These are phyloP conservation scores for Rhimphoctona megacephalus DNA, from an alignment of 2,888 invertebrate genomes.

Conservation along the genomic window DNA sequence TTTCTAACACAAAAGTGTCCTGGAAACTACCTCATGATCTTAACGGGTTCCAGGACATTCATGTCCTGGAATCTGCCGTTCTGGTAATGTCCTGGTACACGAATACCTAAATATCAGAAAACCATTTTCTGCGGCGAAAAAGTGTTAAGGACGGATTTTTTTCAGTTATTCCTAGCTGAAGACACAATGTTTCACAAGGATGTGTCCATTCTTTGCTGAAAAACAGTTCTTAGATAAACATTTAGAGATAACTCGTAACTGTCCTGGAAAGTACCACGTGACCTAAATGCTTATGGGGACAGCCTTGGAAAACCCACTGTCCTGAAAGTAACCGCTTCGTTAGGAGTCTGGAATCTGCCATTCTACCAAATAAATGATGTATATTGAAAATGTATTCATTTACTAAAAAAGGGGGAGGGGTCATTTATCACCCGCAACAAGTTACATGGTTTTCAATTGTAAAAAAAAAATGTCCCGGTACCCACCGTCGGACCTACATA, in stretches of 20 bases:
- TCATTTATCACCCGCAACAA: background rate
- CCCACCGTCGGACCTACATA: background rate
- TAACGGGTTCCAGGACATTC: background rate
- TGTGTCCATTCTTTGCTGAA: background rate
- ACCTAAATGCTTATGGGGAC: slow-evolving; percentile 5
- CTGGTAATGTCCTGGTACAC: background rate
- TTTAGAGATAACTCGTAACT: too few relatives aligned
- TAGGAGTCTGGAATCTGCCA: background rate
- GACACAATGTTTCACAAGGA: background rate
- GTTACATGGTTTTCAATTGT: background rate
- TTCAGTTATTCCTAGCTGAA: background rate
- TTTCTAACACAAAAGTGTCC: background rate
- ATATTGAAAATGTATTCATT: slow-evolving; percentile 1
- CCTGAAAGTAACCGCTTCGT: background rate
- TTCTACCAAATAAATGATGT: background rate
- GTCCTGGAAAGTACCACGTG: background rate
- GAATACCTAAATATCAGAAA: background rate
- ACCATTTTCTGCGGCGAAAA: background rate
- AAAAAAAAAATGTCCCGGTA: background rate
- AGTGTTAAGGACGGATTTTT: background rate
- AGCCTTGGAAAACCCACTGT: background rate
- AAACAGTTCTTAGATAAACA: too few relatives aligned
- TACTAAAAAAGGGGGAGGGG: background rate
- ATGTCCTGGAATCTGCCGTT: slow-evolving; percentile 3
- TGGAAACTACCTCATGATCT: background rate